phyloP scores from a whole-genome alignment of 1,140 invertebrate genomes.

The Bursaphelenchus mucronatus region DNA sequence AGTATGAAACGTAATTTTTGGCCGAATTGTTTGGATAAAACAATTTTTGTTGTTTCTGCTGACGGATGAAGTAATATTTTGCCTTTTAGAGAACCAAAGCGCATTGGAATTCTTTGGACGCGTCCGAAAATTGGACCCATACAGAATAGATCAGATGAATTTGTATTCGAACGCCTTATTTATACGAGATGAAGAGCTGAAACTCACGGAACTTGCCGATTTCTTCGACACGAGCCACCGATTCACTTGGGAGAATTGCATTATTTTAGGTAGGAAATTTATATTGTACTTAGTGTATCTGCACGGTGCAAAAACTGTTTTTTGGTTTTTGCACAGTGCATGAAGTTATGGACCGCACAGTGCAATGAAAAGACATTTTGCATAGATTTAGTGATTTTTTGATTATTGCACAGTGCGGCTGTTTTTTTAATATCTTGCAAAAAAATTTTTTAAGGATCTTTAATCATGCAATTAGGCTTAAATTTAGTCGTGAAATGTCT shows the following conservation, averaged over 20 bases:
- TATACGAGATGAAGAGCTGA: slow-evolving; percentile 75
- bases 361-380: too few species aligned
- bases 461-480: too few species aligned
- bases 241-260: slow-evolving; percentile 93
- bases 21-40: too few species aligned
- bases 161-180: slow-evolving; percentile 53
- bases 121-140: slow-evolving; percentile 50
- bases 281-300: background rate
- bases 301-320: too few species aligned
- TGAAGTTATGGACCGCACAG: too few species aligned
- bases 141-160: slow-evolving; percentile 51
- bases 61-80: background rate
- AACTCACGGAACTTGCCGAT: slow-evolving; percentile 87
- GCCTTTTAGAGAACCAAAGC: slow-evolving; percentile 45
- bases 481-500: too few species aligned
- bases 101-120: slow-evolving; percentile 48
- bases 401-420: too few species aligned
- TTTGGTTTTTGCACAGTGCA: too few species aligned
- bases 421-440: background rate
- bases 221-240: slow-evolving; percentile 88
- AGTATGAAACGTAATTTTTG: slow-evolving; percentile 20
- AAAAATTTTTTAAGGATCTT: background rate
- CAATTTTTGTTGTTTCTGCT: too few species aligned
- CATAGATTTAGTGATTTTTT: too few species aligned
- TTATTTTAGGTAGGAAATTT: slow-evolving; percentile 78